Base-by-base conservation (phyloP, 2,888 invertebrate genomes). In the Dolomedes plantarius region DNA sequence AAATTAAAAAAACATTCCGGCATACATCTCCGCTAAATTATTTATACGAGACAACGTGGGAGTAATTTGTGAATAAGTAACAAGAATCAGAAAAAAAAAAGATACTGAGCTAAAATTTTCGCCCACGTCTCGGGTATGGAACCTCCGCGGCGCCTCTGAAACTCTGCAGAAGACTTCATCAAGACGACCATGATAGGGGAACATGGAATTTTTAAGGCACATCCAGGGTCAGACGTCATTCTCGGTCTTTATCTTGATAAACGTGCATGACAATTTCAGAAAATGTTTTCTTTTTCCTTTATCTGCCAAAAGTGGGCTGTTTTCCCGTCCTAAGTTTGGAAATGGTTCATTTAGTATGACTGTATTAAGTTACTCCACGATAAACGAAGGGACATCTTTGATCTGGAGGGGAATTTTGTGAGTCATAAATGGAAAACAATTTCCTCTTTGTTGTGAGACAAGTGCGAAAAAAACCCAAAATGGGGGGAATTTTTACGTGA, bases 191-290 rank as follows among this genome's bases (percentile, higher is more conserved):
- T 32, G n/a, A 32, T 67, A 16, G 23, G 67, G 32, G 32, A 19
- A n/a, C 6, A 32, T 16, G 32, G 23, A 67, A 62, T 50, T 46
- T 39, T 46, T 23, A 28, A 46, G 31, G 27, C 46, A n/a, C 23
- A 56, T 19, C 31, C 67, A 46, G 76, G 65, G 76, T 31, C 65
- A 65, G 41, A 65, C 76, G 39, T 46, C 29, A 29, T 36, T 32
- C 56, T 29, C 9, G 46, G 31, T 23, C 31, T 80, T 31, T 68
- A 79, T 68, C 69, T 64, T 29, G 81, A 82, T 75, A 82, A 81
- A 74, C 36, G 56, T 29, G 68, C 81, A 69, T 82, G 75, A 64
- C 81, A 81, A 81, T 81, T 74, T 69, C 67, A 23, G 56, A 19
- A 56, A 72, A 50, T 36, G 62, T 50, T 11, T 9, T 23, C 1